Conservation (phyloP, 2,888 invertebrate genomes). For the Gastracanthus pulcherrimus region DNA sequence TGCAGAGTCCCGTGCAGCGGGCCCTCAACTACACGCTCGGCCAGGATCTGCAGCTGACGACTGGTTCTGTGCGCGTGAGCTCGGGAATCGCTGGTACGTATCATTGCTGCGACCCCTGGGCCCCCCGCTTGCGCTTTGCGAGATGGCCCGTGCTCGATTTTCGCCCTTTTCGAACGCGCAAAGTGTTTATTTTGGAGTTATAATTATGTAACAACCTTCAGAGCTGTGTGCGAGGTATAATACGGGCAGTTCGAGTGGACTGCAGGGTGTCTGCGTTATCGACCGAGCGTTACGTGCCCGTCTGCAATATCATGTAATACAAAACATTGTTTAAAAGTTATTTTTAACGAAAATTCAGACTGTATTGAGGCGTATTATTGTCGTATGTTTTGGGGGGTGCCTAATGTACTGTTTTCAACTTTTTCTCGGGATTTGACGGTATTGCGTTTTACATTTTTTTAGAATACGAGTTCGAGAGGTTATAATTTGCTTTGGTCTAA, state of each 20-base stretch:
- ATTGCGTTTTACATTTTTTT: background rate
- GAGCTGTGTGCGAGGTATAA: background rate
- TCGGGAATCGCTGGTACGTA: constrained; percentile 81
- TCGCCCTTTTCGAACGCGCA: background rate
- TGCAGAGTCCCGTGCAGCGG: constrained; percentile 77
- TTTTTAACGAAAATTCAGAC: constrained; percentile 64
- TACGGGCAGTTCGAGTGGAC: background rate
- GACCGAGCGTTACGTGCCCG: constrained; percentile 16
- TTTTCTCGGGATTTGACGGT: background rate
- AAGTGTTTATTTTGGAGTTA: constrained; percentile 48
- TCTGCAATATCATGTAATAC: constrained; percentile 37
- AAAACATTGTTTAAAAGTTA: constrained; percentile 31
- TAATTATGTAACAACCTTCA: constrained; percentile 55
- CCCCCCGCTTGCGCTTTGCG: background rate
- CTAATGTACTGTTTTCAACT: background rate
- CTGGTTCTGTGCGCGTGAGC: constrained; percentile 81
- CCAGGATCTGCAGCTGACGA: constrained; percentile 81
- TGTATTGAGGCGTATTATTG: background rate
- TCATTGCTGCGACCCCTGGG: background rate
- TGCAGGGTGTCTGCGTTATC: constrained; percentile 41
- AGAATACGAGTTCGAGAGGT: constrained; percentile 1
- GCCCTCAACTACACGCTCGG: constrained; percentile 80
- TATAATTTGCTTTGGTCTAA: background rate
- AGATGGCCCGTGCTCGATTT: background rate
- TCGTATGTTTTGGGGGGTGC: background rate